Conservation (phyloP, 2,888 invertebrate genomes). For the Xanthia togata region DNA sequence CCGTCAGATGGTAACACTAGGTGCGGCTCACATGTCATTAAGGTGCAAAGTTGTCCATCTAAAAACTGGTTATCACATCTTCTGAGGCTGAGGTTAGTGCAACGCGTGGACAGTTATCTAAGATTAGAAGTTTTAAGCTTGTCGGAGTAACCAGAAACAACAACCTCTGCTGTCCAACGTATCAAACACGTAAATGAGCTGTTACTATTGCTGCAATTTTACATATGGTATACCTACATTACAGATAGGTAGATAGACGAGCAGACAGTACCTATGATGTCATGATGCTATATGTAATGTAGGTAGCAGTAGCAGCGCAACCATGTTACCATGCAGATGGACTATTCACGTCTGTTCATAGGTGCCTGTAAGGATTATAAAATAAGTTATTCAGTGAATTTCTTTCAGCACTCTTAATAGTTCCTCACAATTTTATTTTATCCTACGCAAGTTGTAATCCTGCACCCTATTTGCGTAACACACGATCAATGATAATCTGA, state of each 20-base stretch:
- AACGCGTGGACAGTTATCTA: neutral
- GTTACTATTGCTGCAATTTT: neutral
- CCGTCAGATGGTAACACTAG: too few species aligned
- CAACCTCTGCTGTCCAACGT: neutral
- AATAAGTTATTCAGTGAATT: neutral
- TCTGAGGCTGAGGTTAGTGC: neutral
- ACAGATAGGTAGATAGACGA: neutral
- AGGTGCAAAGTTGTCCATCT: too few species aligned
- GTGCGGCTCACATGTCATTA: neutral
- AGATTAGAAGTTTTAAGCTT: neutral
- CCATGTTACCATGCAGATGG: neutral
- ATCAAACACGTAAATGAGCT: neutral
- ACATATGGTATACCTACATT: neutral
- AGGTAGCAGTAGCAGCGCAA: neutral
- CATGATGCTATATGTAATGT: neutral
- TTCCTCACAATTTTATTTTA: neutral
- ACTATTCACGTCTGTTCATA: neutral
- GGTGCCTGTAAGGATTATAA: neutral
- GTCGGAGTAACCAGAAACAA: neutral
- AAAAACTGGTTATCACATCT: neutral
- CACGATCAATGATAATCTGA: too few species aligned
- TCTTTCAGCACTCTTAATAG: neutral
- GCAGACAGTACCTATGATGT: neutral
- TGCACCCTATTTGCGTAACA: too few species aligned
- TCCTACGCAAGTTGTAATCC: neutral